Base-by-base conservation (phyloP, 2,888 invertebrate genomes). In the Amblyteles armatorius region DNA sequence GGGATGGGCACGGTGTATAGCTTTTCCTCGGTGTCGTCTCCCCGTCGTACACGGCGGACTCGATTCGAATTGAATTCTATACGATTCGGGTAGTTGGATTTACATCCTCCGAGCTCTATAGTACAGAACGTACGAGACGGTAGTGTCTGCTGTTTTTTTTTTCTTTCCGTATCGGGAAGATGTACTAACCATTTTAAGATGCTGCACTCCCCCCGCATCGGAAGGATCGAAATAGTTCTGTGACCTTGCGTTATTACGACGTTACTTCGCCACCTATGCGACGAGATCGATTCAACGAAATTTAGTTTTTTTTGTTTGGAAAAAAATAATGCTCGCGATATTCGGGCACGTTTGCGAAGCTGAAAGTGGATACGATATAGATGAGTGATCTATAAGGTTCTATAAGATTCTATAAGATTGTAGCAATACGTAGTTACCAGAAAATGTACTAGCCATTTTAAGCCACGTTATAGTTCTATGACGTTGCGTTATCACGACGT, bases 1-100 rank as follows among this genome's bases (percentile, higher is more conserved):
- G 65, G 40, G 36, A 26, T 33, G 22, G 55, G 52, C 57, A 16
- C 44, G 29, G 40, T 22, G 72, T 65, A 69, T 82, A 85, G 85
- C 79, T 67, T 82, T 79, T 85, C 71, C 71, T 74, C 71, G 77
- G 72, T 80, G 77, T 90, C 89, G 88, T 90, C 86, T 86, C 86
- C 71, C 73, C 69, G 78, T 74, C 79, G 48, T 78, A 57, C 85
- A 84, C 83, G 86, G 79, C 85, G 86, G 89, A 90, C 86, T 82
- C 89, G 82, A 89, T 89, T 89, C 88, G 86, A 89, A 87, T 91
- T 90, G 90, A 91, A 91, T 90, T 89, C 89, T 89, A 88, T 88
- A 86, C 88, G 89, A 90, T 90, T 89, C 89, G 88, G 88, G 83
- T 86, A 88, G 89, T 89, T 90, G 89, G 89, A 91, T 90, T 90